Evolutionary conservation across 2,797 vertebrate genomes (phyloP).

Genomic region (Vespertilio murinus): DNA sequence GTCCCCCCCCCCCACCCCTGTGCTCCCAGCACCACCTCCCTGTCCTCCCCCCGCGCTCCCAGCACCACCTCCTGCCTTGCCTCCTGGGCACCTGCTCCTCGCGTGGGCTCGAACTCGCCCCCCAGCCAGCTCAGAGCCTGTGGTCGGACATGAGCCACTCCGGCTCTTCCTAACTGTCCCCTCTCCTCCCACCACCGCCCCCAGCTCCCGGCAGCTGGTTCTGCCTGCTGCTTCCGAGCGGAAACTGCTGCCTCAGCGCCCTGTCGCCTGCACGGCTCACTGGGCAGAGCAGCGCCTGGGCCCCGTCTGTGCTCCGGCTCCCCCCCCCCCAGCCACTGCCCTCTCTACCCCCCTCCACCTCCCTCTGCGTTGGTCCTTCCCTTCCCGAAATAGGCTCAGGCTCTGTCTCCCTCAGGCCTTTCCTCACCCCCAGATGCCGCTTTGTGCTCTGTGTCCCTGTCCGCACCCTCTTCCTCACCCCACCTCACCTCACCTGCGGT

Average conservation of each 20-base stretch:
- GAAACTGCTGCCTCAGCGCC: background rate
- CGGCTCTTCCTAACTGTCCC: too few species aligned
- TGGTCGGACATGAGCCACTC: too few species aligned
- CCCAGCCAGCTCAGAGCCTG: too few species aligned
- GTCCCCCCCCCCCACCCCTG: background rate
- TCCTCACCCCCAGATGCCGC: background rate
- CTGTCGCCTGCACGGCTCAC: background rate
- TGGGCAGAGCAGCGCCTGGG: background rate
- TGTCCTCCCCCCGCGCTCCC: background rate
- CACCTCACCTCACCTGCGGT: too few species aligned
- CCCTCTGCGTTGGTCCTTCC: background rate
- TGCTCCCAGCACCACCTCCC: too few species aligned
- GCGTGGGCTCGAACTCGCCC: background rate
- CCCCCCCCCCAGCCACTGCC: background rate
- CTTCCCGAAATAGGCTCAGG: background rate
- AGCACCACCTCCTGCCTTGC: background rate
- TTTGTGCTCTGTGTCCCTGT: background rate
- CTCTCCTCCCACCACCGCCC: background rate
- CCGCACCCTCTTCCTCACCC: background rate
- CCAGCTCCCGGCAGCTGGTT: background rate
- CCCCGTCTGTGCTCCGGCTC: background rate
- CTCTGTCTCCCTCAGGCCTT: rapidly evolving
- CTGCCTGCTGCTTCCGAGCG: background rate
- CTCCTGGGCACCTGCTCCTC: background rate
- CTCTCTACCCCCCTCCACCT: background rate